phyloP scores from a whole-genome alignment of 2,113 vertebrate species.

The Collichthys lucidus region DNA sequence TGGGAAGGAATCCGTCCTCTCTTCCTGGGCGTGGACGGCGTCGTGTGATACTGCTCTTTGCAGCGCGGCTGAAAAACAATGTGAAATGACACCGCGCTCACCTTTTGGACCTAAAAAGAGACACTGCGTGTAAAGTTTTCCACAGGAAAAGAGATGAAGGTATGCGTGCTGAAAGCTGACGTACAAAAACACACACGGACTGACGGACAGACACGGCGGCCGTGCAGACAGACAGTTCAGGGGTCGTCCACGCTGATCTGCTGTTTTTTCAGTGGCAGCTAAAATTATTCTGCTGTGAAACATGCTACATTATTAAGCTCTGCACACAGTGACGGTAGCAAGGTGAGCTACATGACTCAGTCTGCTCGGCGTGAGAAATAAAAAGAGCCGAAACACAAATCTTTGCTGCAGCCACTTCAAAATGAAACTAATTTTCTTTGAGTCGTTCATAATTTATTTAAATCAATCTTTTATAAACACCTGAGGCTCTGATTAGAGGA shows the following conservation, averaged over 20 bases:
- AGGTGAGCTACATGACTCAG: constrained; percentile 6
- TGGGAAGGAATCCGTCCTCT: not conserved
- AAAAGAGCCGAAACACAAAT: not conserved
- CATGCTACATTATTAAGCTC: not conserved
- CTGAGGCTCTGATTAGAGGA: not conserved
- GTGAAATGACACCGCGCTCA: not conserved
- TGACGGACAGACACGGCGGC: not conserved
- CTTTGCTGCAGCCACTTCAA: constrained; percentile 1
- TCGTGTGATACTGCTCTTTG: not conserved
- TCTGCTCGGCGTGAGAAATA: not conserved
- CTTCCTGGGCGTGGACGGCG: constrained; percentile 23
- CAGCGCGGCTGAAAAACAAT: constrained; percentile 16
- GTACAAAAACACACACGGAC: not conserved
- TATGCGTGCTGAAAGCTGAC: not conserved
- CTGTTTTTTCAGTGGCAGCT: constrained; percentile 2
- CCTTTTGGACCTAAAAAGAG: constrained; percentile 24
- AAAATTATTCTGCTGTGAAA: not conserved
- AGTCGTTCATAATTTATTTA: not conserved
- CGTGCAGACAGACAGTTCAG: not conserved
- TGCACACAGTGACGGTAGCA: constrained; percentile 2
- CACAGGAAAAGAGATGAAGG: constrained; percentile 50
- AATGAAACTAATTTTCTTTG: constrained; percentile 1
- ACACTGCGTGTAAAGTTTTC: constrained; percentile 23
- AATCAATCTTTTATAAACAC: not conserved
- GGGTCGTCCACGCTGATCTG: not conserved